Conservation (phyloP, 2,113 vertebrate genomes). For the Piliocolobus tephrosceles region DNA sequence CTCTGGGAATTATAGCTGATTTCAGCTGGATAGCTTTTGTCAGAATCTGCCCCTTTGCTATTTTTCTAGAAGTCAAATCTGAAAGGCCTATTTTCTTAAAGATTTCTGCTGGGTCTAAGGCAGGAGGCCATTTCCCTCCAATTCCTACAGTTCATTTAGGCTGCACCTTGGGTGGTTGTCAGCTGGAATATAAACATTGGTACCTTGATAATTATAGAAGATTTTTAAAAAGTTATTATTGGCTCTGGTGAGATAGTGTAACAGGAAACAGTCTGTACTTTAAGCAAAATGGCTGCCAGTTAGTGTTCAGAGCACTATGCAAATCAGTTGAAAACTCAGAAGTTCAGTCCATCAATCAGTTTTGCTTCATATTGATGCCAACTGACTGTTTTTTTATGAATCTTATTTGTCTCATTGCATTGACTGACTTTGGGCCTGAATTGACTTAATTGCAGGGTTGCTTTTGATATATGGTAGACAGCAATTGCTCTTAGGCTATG, state of each 20-base stretch:
- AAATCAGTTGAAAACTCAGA: conserved; percentile 4
- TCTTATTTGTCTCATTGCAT: conserved; percentile 37
- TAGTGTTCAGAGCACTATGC: not conserved
- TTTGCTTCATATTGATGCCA: conserved; percentile 44
- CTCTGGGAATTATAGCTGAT: not conserved
- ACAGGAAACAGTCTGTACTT: conserved; percentile 13
- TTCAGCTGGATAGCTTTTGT: not conserved
- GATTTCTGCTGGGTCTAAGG: not conserved
- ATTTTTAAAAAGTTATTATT: not conserved
- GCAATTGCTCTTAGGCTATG: not conserved
- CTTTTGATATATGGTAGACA: conserved; percentile 29
- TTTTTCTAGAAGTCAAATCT: not conserved
- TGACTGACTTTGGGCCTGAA: conserved; percentile 30
- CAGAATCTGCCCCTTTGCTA: conserved; percentile 10
- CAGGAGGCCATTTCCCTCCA: accelerated
- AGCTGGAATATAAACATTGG: conserved; percentile 16
- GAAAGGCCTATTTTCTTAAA: not conserved
- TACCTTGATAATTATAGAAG: not conserved
- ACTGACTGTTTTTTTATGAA: not conserved
- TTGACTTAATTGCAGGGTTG: conserved; percentile 47
- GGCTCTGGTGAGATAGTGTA: not conserved
- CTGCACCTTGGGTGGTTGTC: not conserved
- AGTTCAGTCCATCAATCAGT: conserved; percentile 26
- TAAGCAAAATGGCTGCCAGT: not conserved
- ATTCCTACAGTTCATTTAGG: not conserved